phyloP scores from a whole-genome alignment of 1,140 invertebrate species.

The Drosophila virilis region DNA sequence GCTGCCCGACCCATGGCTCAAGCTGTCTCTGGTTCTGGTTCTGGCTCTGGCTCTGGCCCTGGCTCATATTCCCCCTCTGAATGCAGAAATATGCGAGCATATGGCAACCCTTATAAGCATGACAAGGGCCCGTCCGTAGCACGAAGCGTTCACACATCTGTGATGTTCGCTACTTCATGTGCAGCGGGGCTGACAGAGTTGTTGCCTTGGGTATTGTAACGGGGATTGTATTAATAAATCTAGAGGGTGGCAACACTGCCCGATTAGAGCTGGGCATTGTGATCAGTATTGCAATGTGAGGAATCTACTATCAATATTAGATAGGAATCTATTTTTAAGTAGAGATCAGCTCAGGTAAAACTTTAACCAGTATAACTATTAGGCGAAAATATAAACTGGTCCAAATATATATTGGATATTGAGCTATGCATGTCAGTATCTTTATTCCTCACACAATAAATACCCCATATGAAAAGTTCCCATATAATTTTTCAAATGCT shows the following conservation, averaged over 20 bases:
- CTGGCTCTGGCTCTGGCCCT: slow-evolving; percentile 13
- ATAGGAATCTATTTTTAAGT: too few relatives aligned
- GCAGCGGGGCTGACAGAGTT: slow-evolving; percentile 24
- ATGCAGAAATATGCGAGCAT: slow-evolving; percentile 72
- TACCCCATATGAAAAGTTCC: too few relatives aligned
- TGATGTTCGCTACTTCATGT: slow-evolving; percentile 48
- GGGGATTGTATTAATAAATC: neutral
- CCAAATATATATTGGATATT: too few relatives aligned
- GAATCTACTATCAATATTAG: neutral
- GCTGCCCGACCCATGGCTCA: slow-evolving; percentile 9
- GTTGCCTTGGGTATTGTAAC: neutral
- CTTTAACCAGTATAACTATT: too few relatives aligned
- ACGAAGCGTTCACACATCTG: slow-evolving; percentile 35
- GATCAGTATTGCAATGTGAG: neutral
- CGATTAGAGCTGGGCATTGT: neutral
- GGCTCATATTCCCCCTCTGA: slow-evolving; percentile 60
- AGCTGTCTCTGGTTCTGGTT: too few relatives aligned
- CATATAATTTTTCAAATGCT: neutral
- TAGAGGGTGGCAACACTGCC: slow-evolving; percentile 68
- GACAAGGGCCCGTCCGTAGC: slow-evolving; percentile 51
- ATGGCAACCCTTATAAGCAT: slow-evolving; percentile 74
- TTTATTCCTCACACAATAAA: too few relatives aligned
- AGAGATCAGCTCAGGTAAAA: too few relatives aligned
- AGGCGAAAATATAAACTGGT: too few relatives aligned
- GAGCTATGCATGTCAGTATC: too few relatives aligned